Evolutionary conservation across 2,113 vertebrate genomes (phyloP), one percentile per base, ranked within the genome.

Genomic region (Salvelinus namaycush): DNA sequence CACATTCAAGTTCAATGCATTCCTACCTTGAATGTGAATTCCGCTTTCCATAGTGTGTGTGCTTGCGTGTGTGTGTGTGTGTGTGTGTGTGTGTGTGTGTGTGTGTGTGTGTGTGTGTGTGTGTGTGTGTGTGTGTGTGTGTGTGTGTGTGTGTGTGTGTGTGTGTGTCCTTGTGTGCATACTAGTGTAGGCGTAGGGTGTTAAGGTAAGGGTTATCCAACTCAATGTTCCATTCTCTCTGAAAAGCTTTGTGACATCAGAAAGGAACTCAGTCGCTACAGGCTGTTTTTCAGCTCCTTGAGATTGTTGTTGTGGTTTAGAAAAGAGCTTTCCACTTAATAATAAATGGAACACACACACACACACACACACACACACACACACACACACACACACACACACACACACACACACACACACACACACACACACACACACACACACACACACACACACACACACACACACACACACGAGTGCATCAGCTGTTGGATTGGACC

Each of bases 401-500:
- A n/a, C 4, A 0, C 59, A 22, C 20, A 22, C 59, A 22, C 59
- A 62, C 59, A 62, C 20, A 57, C 13, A 57, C 24, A 54, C 54
- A 29, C 48, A 51, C 49, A 51, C 49, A 51, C 48, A 51, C 48
- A 51, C 48, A 51, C 48, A 51, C 48, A 51, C 9, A 51, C 48
- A 51, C 48, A 51, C 9, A 51, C 48, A 18, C 24, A 72, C 44
- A 59, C 51, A 24, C 59, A 22, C 59, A n/a, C 4, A n/a, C 59
- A 24, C 60, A 64, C 60, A 64, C 22, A 2, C 22, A 64, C n/a
- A 59, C 5, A 13, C 16, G 0, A 73, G 39, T 20, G 16, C 9
- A 44, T 44, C 81, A 85, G 81, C 87, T 74, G 75, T 72, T 86
- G 88, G 86, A 87, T 75, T 89, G 74, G 54, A 80, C 81, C 77